These are phyloP conservation scores for Rhizoglyphus robini DNA, from an alignment of 1,140 invertebrate species.

Conservation along the genomic window DNA sequence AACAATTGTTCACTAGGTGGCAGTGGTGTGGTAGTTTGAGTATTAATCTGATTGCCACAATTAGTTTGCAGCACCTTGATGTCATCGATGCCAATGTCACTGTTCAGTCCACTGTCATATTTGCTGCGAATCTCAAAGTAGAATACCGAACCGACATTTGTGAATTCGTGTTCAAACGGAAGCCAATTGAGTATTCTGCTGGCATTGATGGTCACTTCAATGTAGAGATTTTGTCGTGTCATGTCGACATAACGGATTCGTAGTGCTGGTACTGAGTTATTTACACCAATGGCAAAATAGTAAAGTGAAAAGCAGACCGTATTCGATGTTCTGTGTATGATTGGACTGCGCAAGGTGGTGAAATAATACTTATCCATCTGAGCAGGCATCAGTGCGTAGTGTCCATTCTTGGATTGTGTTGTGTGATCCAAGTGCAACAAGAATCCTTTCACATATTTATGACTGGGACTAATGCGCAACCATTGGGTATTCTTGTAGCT, in stretches of 20 bases:
- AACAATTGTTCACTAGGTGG: not conserved
- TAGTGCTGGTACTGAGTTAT: not conserved
- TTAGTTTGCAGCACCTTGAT: not conserved
- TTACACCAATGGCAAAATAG: not conserved
- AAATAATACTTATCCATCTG: not conserved
- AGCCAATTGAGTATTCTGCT: not conserved
- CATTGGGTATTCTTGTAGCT: not conserved
- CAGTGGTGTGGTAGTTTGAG: too few species aligned
- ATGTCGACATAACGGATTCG: not conserved
- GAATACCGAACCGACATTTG: not conserved
- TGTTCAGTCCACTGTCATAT: not conserved
- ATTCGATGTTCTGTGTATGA: not conserved
- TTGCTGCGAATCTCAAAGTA: not conserved
- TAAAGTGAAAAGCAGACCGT: not conserved
- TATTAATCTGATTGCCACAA: not conserved
- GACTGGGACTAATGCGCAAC: not conserved
- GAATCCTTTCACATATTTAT: not conserved
- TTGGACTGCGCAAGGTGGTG: not conserved
- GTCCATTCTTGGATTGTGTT: not conserved
- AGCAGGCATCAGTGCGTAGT: not conserved
- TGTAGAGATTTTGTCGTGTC: not conserved
- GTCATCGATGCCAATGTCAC: conserved; percentile 9
- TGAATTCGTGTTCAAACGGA: not conserved
- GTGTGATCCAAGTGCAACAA: not conserved
- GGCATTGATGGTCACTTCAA: not conserved